Conservation (phyloP, 92 coral and sea anemone species). For the Paragorgia papillata region DNA sequence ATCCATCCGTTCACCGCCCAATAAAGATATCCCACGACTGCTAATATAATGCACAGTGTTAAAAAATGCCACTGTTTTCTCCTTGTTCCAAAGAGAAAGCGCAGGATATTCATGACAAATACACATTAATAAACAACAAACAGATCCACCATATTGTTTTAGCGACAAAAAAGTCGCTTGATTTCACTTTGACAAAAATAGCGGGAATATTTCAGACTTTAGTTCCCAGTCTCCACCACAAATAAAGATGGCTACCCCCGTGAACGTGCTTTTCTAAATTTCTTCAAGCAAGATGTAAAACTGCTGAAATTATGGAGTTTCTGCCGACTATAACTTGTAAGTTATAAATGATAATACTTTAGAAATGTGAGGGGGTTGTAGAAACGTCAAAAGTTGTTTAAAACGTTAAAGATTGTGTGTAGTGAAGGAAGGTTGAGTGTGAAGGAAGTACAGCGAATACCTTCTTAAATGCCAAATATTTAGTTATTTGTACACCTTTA, state of each 20-base stretch:
- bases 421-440: not conserved
- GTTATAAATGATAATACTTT: too few species aligned
- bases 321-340: slow-evolving; percentile 82
- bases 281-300: not conserved
- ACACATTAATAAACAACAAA: too few species aligned
- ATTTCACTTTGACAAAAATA: not conserved
- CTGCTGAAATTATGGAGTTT: slow-evolving; percentile 64
- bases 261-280: too few species aligned
- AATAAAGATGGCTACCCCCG: not conserved
- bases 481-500: too few species aligned
- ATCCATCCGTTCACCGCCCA: not conserved
- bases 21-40: slow-evolving; percentile 6
- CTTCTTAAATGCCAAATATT: too few species aligned
- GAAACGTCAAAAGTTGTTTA: too few species aligned
- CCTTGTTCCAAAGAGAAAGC: slow-evolving; percentile 22
- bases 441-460: too few species aligned
- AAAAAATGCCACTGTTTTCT: slow-evolving; percentile 23
- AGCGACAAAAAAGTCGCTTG: not conserved
- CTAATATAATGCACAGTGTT: not conserved
- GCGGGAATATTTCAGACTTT: not conserved
- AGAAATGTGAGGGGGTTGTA: too few species aligned
- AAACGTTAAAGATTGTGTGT: not conserved
- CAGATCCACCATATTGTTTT: not conserved
- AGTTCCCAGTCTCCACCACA: not conserved
- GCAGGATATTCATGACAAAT: slow-evolving; percentile 4